These are phyloP conservation scores for Cabera pusaria DNA, from an alignment of 2,888 invertebrate species.

Conservation along the genomic window DNA sequence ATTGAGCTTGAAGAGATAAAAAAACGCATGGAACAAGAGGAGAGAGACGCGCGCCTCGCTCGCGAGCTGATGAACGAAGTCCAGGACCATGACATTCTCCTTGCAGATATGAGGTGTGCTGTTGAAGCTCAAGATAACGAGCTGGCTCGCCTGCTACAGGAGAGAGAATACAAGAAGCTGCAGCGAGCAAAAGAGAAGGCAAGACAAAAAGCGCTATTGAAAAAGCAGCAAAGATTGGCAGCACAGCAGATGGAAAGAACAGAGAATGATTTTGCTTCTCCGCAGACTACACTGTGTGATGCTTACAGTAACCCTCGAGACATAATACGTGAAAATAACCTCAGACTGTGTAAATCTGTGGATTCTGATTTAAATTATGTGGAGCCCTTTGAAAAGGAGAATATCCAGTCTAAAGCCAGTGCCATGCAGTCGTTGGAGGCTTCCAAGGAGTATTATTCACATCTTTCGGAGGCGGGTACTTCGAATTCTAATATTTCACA, in stretches of 20 bases:
- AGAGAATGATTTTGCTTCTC: constrained; percentile 34
- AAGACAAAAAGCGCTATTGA: constrained; percentile 69
- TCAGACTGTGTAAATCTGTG: constrained; percentile 73
- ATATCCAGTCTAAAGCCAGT: constrained; percentile 74
- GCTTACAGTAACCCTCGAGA: constrained; percentile 76
- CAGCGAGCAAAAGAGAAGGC: constrained; percentile 77
- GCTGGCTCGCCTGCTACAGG: constrained; percentile 69
- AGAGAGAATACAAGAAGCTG: constrained; percentile 74
- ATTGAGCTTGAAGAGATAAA: constrained; percentile 68
- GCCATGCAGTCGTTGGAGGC: constrained; percentile 70
- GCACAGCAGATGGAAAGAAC: constrained; percentile 37
- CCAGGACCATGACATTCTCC: constrained; percentile 61
- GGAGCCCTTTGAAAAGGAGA: constrained; percentile 77
- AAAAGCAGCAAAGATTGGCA: constrained; percentile 67
- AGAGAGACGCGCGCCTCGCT: constrained; percentile 68
- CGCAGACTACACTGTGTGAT: constrained; percentile 66
- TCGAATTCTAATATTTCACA: constrained; percentile 54
- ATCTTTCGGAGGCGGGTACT: constrained; percentile 52
- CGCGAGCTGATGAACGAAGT: constrained; percentile 64
- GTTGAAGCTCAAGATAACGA: constrained; percentile 78
- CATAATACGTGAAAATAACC: constrained; percentile 63
- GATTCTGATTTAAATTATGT: constrained; percentile 77
- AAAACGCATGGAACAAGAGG: constrained; percentile 69
- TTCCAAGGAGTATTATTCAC: constrained; percentile 65
- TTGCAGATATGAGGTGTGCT: constrained; percentile 75